Base-by-base conservation (phyloP, 2,797 vertebrate genomes). In the Micromesistius poutassou region DNA sequence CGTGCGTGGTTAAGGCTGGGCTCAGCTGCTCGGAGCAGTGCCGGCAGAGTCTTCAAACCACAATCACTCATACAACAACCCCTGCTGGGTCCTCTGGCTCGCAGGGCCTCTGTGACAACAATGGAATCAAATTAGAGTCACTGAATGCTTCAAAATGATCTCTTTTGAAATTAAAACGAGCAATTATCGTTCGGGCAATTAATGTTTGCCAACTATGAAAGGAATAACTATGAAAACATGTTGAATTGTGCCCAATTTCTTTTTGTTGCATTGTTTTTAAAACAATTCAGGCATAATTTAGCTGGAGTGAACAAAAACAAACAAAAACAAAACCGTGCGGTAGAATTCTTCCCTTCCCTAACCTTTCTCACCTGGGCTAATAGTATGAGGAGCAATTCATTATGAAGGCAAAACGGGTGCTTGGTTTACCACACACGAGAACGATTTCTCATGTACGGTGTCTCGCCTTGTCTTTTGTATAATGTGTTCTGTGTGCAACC, bases 91-190 rank as follows among this genome's bases (percentile, higher is more conserved):
- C 78, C 71, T 79, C 80, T 81, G 84, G 79, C 79, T 84, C 80
- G 77, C 82, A 76, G 71, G 72, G 42, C 81, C 75, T 86, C 73
- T 78, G 68, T 81, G 87, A 62, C 71, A 79, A 68, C 31, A n/a
- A 9, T 75, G 62, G 70, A 88, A 86, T 87, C 82, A 86, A 84
- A 85, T 79, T 40, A 87, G 78, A 31, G 73, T 85, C 85, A 88
- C 84, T 71, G 35, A 76, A 70, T 85, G 74, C 70, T 78, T 78
- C 74, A 6, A 85, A 87, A 86, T 84, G 25, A 82, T 86, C 70
- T 30, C 78, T 85, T 42, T 42, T 42, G 5, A 42, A 42, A 42
- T 42, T 7, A 42, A 42, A 42, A 42, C 13, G 40, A 42, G 10
- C 40, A 42, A 42, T 42, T 42, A 42, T 42, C 10, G 40, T 42